Evolutionary conservation across 2,113 vertebrate species (phyloP), one percentile per base, ranked within the genome.

Genomic region (Alaudala cheleensis): DNA sequence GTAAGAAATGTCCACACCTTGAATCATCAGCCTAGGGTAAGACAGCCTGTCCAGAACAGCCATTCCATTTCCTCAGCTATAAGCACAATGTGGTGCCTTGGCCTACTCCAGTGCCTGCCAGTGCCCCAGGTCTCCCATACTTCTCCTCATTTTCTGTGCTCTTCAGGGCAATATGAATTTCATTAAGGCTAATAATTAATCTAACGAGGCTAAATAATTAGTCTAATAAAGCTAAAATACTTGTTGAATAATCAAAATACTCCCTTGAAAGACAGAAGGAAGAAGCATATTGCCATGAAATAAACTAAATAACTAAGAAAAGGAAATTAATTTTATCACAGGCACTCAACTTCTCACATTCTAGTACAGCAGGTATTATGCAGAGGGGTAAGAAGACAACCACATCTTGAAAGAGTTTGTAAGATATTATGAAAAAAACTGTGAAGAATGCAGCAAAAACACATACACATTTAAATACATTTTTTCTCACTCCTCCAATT

Each of bases 151-250:
- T 88, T 93, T 82, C 85, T 72, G 7, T 33, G 20, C 12, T 87
- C 45, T 67, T 87, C 47, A 40, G 74, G 61, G 66, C 40, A 92
- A 85, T 2, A 2, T 49, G 56, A 51, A 87, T 87, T 89, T 83
- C 31, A 69, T 19, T 53, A 77, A 73, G 33, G 47, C 17, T 77
- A 92, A 79, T 57, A 91, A 77, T 88, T 92, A 80, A 21, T 31
- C 62, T 86, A 82, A 90, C 49, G 22, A 80, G 21, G 57, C 21
- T 92, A 95, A 94, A 95, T 61, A 90, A 90, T 86, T 80, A 62
- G 64, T 54, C 62, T 92, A 92, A 92, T 82, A 87, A 92, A 84
- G 60, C 21, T 77, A 77, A 97, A 82, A 39, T 69, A 69, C 54
- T 45, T 72, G 14, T 72, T 82, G 51, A 91, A 86, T 85, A 92